Base-by-base conservation (phyloP, 2,888 invertebrate species). In the Spatulosminthurus flaviceps region DNA sequence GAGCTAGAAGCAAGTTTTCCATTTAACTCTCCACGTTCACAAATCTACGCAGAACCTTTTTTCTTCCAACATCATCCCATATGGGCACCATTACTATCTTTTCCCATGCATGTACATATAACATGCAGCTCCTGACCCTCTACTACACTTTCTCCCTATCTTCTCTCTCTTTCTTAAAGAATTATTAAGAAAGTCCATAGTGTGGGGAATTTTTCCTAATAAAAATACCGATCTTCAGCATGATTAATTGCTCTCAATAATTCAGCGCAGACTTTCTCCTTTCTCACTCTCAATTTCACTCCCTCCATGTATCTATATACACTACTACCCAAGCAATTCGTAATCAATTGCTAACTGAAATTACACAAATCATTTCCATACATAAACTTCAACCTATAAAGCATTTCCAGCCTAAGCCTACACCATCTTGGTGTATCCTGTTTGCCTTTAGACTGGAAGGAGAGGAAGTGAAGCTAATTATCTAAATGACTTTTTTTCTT, bases 201-300 rank as follows among this genome's bases (percentile, higher is more conserved):
- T 13, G 51, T 16, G 1, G 51, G 16, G n/a, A 51, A 51, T 51
- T 51, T 51, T 51, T 51, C 51, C 51, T 51, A 51, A 51, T 51
- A 51, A 51, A 51, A 51, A 51, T 51, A 51, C 51, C 51, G 51
- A 51, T 51, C 51, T 51, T 51, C 51, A 51, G 51, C 51, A 51
- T 51, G 51, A 51, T 51, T 51, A 51, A 51, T 51, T 51, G 51
- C 51, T 51, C 51, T 51, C 16, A 51, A 51, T 51, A 51, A 51
- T 51, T 51, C 51, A 51, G 16, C 51, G 16, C 7, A 19, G 51
- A n/a, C 51, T 51, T 16, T 19, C 51, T 13, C n/a, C 51, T 41
- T 41, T 41, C n/a, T 19, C n/a, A 51, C 51, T 51, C 19, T 51
- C 9, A 9, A 41, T 41, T 13, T 41, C 41, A 51, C n/a, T 51